Conservation (phyloP, 2,888 invertebrate genomes). For the Idaea straminata region DNA sequence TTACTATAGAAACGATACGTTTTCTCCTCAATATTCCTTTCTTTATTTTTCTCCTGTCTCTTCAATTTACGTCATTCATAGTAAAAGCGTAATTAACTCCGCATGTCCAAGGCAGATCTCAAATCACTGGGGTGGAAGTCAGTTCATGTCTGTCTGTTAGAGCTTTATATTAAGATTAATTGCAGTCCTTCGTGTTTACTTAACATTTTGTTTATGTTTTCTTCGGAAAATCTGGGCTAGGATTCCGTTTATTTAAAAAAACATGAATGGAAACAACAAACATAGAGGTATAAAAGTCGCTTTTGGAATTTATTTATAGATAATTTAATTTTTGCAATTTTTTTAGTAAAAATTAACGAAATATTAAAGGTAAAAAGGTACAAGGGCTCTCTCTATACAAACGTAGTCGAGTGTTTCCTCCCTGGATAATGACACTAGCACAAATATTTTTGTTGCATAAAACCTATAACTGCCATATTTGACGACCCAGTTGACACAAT, state of each 20-base stretch:
- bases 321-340: too few species aligned
- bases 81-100: constrained; percentile 12
- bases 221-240: background rate
- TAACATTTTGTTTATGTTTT: background rate
- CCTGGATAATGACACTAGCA: too few species aligned
- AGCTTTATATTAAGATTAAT: constrained; percentile 29
- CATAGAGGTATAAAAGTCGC: too few species aligned
- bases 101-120: constrained; percentile 16
- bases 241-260: constrained; percentile 2
- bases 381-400: too few species aligned
- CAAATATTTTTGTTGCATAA: too few species aligned
- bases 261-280: too few species aligned
- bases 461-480: too few species aligned
- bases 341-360: too few species aligned
- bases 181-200: constrained; percentile 22
- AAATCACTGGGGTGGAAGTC: constrained; percentile 26
- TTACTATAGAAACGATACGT: background rate
- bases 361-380: too few species aligned
- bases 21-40: constrained; percentile 3
- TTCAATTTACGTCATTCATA: background rate
- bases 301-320: too few species aligned
- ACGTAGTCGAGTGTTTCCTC: too few species aligned
- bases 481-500: too few species aligned
- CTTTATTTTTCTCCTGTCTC: background rate
- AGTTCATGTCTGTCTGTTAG: constrained; percentile 26